Evolutionary conservation across 2,113 vertebrate species (phyloP), one percentile per base, ranked within the genome.

Genomic region (Onychostoma macrolepis): DNA sequence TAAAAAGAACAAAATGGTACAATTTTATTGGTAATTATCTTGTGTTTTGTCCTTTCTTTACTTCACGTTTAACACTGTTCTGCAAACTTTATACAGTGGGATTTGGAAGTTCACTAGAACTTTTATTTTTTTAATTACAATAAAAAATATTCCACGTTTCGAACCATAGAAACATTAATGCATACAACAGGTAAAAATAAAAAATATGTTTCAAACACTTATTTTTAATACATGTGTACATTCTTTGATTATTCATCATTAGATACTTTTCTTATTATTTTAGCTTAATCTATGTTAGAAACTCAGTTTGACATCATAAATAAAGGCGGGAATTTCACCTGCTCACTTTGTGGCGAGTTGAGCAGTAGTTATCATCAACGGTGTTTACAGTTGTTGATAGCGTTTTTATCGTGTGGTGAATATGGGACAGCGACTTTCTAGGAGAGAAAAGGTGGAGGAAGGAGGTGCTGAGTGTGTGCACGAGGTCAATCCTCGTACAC

Each of bases 1-100:
- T 83, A 87, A 87, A 87, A 83, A 24, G 11, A 81, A 11, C 36
- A 79, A 84, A 84, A 50, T 28, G 8, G 13, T 65, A 72, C 12
- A 5, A 72, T 2, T 41, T 65, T 33, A 81, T 48, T 86, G 63
- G 38, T 43, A 71, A 58, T n/a, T 3, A 41, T 26, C 7, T 41
- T 63, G 50, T 33, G 50, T 26, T 41, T 63, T 24, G n/a, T 81
- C 61, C 36, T 41, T 81, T 80, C 3, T 81, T 61, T 71, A 24
- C 7, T 11, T 43, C 6, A 17, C n/a, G 17, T 48, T 76, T 48
- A 17, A 28, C 43, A 8, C 24, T 21, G 21, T n/a, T n/a, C 5
- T 6, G 11, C 5, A 74, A 43, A 74, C 5, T 5, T 41, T 12
- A 6, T 6, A 24, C 10, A 13, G 21, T 41, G 4, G 36, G 36